Conservation (phyloP, 2,797 vertebrate species). For the Vultur gryphus region DNA sequence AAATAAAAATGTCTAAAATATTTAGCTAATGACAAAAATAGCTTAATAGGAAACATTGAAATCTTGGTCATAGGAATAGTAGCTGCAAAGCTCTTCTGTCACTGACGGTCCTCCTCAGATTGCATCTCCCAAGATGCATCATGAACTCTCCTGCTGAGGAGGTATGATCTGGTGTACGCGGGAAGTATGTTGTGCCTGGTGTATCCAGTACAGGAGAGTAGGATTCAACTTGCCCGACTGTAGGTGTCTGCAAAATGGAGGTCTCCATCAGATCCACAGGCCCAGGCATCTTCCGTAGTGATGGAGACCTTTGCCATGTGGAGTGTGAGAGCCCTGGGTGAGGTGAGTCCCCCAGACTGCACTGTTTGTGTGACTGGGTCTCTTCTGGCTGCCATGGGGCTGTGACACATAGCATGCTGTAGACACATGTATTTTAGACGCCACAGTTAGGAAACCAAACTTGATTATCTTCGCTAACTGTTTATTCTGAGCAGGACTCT, state of each 20-base stretch:
- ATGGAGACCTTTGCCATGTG: neutral
- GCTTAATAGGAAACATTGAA: neutral
- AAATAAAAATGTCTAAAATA: neutral
- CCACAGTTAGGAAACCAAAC: neutral
- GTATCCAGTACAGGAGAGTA: neutral
- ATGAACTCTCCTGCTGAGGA: neutral
- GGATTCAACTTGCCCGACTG: fast-evolving
- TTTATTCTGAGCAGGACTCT: neutral
- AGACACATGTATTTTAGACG: neutral
- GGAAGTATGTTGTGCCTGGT: neutral
- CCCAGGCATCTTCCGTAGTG: neutral
- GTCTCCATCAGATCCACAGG: neutral
- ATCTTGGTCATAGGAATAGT: neutral
- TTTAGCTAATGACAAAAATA: neutral
- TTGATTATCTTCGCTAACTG: neutral
- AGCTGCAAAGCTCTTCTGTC: neutral
- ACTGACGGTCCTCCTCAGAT: neutral
- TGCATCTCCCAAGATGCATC: neutral
- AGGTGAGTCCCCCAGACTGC: neutral
- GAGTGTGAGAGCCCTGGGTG: neutral
- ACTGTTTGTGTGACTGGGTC: neutral
- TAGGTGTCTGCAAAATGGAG: no score
- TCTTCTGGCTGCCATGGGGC: neutral
- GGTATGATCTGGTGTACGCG: fast-evolving
- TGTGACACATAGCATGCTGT: neutral